Evolutionary conservation across 2,113 vertebrate species (phyloP).

Genomic region (Corythoichthys intestinalis): DNA sequence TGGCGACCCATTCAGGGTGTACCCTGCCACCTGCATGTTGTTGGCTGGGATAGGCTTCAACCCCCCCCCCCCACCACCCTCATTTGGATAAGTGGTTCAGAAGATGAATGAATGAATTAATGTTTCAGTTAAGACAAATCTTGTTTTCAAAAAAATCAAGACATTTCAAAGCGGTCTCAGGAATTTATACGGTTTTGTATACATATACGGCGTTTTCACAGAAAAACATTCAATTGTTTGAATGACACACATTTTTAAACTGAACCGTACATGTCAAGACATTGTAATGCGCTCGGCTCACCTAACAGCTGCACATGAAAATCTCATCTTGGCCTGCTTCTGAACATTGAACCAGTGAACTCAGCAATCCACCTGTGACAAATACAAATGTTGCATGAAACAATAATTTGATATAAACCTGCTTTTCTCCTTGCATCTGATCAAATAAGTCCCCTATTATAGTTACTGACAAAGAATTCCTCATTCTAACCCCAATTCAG

Average conservation of each 20-base stretch:
- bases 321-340: constrained; percentile 26
- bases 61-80: too few relatives aligned
- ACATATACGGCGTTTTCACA: not conserved
- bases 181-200: not conserved
- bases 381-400: constrained; percentile 5
- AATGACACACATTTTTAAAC: not conserved
- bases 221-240: not conserved
- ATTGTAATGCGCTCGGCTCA: constrained; percentile 15
- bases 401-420: not conserved
- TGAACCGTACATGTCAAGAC: not conserved
- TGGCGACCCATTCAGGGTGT: too few relatives aligned
- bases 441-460: not conserved
- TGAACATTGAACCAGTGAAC: constrained; percentile 12
- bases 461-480: constrained; percentile 3
- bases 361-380: constrained; percentile 38
- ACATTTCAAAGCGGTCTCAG: not conserved
- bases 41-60: too few relatives aligned
- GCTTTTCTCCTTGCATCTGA: not conserved
- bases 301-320: constrained; percentile 21
- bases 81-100: too few relatives aligned
- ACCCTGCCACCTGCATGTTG: too few relatives aligned
- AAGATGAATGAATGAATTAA: not conserved
- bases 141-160: not conserved
- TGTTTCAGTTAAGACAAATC: not conserved
- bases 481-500: constrained; percentile 43